Conservation (phyloP, 2,113 vertebrate species). For the Microtus pennsylvanicus region DNA sequence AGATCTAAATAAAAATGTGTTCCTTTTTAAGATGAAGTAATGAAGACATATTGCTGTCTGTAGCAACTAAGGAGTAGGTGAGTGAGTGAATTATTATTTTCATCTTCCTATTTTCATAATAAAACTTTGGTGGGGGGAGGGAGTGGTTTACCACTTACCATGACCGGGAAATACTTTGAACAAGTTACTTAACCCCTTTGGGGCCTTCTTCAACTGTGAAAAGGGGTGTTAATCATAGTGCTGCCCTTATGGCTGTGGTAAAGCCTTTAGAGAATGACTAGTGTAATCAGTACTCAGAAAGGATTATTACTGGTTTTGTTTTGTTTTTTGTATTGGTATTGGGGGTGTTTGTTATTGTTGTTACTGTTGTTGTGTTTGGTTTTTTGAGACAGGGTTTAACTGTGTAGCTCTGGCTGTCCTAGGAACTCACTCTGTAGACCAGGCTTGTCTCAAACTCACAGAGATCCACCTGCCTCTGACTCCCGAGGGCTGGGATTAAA, state of each 20-base stretch:
- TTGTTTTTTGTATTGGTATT: no score
- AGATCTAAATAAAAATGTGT: neutral
- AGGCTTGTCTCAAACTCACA: neutral
- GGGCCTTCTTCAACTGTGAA: neutral
- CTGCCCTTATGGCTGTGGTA: no score
- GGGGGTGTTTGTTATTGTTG: neutral
- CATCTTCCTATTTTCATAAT: neutral
- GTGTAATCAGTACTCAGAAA: neutral
- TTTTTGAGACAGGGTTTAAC: neutral
- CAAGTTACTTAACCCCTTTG: neutral
- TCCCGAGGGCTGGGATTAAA: neutral
- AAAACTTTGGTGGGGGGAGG: neutral
- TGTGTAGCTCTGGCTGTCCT: neutral
- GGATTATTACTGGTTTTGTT: neutral
- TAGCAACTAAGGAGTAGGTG: neutral
- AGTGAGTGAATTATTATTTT: no score
- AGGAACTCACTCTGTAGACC: neutral
- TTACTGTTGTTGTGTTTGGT: neutral
- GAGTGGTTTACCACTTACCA: neutral
- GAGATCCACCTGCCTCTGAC: neutral
- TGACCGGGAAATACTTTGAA: neutral
- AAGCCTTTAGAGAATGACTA: neutral
- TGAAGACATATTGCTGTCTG: neutral
- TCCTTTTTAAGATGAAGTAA: no score
- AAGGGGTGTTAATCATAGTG: no score